Base-by-base conservation (phyloP, 2,113 vertebrate species). In the Oryzias javanicus region DNA sequence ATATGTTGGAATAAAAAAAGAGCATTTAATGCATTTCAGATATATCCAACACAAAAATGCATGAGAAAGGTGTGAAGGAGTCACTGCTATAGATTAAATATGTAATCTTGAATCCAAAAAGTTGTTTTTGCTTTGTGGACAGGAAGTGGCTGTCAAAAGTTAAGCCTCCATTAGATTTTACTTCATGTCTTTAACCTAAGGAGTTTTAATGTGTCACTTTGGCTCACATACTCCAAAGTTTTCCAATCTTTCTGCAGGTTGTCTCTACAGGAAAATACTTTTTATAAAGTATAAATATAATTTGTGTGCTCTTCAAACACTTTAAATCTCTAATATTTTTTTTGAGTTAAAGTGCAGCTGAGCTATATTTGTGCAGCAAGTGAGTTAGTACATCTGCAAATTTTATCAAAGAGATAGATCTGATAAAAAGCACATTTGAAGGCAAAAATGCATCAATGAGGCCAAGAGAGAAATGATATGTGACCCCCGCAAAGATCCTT, bases 401-500 rank as follows among this genome's bases (percentile, higher is more conserved):
- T 1, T 14, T 66, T 60, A 75, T 71, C 46, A 67, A 49, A 66
- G 56, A 62, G 70, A 67, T 14, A 49, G 25, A 71, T 47, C 53
- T 66, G 55, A 72, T 14, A 25, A 64, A 65, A n/a, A 42, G 52
- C 45, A 5, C 59, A 55, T 53, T 49, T 59, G 19, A 71, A 64
- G 52, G 47, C 13, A 59, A 59, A 64, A 69, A 66, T 56, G 51
- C 50, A 45, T 40, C 20, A 14, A 75, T 35, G 29, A 0, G 13
- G 67, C 71, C 68, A 80, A 20, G 14, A 76, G 44, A 58, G 6
- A 56, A 27, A 64, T 59, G 47, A 67, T 75, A 72, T 45, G 19
- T 53, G 64, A 67, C 79, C 61, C 77, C 68, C 3, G 14, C 80
- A 79, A 55, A 78, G 73, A 57, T 1, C 27, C 0, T 63, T 72